These are phyloP conservation scores for Drosophila sulfurigaster DNA, from an alignment of 1,140 invertebrate genomes.

Conservation along the genomic window DNA sequence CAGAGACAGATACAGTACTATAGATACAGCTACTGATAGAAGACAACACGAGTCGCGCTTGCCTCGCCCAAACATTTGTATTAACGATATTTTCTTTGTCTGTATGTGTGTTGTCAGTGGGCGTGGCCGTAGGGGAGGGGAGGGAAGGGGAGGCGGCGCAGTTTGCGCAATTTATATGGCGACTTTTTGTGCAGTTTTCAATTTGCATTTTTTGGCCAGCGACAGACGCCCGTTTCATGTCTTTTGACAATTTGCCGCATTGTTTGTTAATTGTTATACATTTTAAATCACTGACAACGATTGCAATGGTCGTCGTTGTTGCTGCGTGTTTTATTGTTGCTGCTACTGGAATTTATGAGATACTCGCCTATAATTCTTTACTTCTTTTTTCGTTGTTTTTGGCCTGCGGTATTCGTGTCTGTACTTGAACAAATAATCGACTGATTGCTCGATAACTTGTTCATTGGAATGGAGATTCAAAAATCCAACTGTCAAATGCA, in stretches of 20 bases:
- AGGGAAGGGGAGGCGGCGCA: slow-evolving; percentile 4
- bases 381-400: not conserved
- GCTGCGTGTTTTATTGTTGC: slow-evolving; percentile 25
- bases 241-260: slow-evolving; percentile 75
- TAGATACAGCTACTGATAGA: slow-evolving; percentile 21
- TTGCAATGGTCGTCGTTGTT: slow-evolving; percentile 42
- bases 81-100: slow-evolving; percentile 21
- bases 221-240: slow-evolving; percentile 61
- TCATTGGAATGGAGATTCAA: slow-evolving; percentile 6
- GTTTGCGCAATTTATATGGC: slow-evolving; percentile 47
- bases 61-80: slow-evolving; percentile 34
- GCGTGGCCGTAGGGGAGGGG: not conserved
- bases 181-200: slow-evolving; percentile 48
- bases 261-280: slow-evolving; percentile 78
- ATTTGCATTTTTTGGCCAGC: slow-evolving; percentile 40
- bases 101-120: not conserved
- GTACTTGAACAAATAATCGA: slow-evolving; percentile 8
- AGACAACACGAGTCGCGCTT: not conserved
- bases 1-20: not conserved
- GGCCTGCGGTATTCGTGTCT: not conserved
- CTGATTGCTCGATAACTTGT: slow-evolving; percentile 3
- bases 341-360: slow-evolving; percentile 44
- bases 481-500: slow-evolving; percentile 39
- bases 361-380: slow-evolving; percentile 25
- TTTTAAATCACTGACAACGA: slow-evolving; percentile 73